Conservation (phyloP, 1,140 invertebrate species). For the Anagrus nilaparvatae region DNA sequence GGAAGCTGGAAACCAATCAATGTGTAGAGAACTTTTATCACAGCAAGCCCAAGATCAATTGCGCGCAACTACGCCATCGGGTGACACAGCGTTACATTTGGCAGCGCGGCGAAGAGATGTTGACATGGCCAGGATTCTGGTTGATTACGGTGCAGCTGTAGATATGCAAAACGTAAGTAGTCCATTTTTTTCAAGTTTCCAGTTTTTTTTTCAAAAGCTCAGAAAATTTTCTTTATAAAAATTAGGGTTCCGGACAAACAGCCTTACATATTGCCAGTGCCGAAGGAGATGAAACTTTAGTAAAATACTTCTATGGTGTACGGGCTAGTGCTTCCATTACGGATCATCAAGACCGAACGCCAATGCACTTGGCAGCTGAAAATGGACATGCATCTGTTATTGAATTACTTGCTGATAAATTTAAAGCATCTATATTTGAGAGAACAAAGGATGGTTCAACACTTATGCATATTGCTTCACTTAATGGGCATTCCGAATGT, state of each 20-base stretch:
- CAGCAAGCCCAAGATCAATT: constrained; percentile 73
- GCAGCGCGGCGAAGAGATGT: constrained; percentile 80
- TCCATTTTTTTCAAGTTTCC: not conserved
- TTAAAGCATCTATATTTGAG: constrained; percentile 90
- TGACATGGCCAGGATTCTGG: constrained; percentile 82
- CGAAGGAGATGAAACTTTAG: constrained; percentile 84
- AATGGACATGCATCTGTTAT: constrained; percentile 92
- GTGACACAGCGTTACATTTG: constrained; percentile 85
- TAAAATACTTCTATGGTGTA: constrained; percentile 92
- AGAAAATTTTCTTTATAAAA: not conserved
- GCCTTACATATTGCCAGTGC: constrained; percentile 89
- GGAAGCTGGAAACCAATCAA: constrained; percentile 85
- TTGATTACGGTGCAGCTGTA: constrained; percentile 84
- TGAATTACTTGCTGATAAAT: constrained; percentile 94
- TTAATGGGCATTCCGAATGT: constrained; percentile 94
- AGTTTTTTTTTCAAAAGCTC: not conserved
- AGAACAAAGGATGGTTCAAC: constrained; percentile 95
- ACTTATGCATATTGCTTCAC: constrained; percentile 93
- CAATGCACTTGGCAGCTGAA: constrained; percentile 95
- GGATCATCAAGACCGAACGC: constrained; percentile 92
- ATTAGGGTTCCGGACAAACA: constrained; percentile 79
- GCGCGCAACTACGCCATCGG: constrained; percentile 57
- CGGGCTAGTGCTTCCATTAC: constrained; percentile 86
- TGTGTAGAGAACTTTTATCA: constrained; percentile 81
- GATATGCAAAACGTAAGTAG: constrained; percentile 78